A percentile compares a stretch with the other conserved stretches of the same genome.
Conservation (phyloP, 2,888 invertebrate species). For the Proisotoma minuta region DNA sequence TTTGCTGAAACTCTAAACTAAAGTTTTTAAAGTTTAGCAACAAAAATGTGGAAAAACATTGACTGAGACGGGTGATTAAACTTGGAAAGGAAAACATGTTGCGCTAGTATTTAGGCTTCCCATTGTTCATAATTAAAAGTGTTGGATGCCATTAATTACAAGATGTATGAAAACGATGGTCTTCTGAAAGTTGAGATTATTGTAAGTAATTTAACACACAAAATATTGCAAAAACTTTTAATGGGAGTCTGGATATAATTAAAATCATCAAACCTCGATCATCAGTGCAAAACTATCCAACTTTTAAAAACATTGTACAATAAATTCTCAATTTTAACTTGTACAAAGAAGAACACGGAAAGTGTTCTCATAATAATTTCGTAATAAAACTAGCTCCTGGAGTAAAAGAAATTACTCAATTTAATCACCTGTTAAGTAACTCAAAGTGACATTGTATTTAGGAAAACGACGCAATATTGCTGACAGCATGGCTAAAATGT, state of each 20-base stretch:
- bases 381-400: neutral
- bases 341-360: too few relatives aligned
- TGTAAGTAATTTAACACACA: too few relatives aligned
- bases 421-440: slow-evolving; percentile 19
- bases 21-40: neutral
- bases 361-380: too few relatives aligned
- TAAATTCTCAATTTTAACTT: too few relatives aligned
- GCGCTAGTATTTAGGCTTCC: neutral
- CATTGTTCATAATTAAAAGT: slow-evolving; percentile 4
- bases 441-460: slow-evolving; percentile 20
- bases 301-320: too few relatives aligned
- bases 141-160: neutral
- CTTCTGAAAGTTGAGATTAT: too few relatives aligned
- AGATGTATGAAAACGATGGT: too few relatives aligned
- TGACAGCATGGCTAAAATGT: too few relatives aligned
- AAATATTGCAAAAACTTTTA: too few relatives aligned
- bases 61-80: neutral
- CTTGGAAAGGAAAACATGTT: neutral
- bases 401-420: slow-evolving; percentile 20
- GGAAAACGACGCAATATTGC: neutral
- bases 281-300: too few relatives aligned
- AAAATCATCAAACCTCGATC: too few relatives aligned
- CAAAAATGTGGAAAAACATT: slow-evolving; percentile 7
- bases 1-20: neutral
- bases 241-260: too few relatives aligned